Evolutionary conservation across 2,797 vertebrate species (phyloP).

Genomic region (Okamejei kenojei): DNA sequence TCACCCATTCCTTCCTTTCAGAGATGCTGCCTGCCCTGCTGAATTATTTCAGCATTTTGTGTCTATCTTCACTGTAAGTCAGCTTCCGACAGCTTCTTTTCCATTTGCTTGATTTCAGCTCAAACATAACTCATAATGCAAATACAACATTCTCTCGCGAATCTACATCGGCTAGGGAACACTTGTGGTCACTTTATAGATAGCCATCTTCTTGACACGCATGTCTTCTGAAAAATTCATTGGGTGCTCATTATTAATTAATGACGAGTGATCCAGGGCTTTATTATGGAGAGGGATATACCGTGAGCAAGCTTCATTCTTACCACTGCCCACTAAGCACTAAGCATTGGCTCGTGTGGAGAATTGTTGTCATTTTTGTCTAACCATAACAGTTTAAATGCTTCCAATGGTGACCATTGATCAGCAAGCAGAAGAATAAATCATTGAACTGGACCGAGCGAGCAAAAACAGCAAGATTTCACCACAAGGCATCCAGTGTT

Average conservation of each 20-base stretch:
- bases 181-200: not conserved
- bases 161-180: not conserved
- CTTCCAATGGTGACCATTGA: not conserved
- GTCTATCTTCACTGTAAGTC: no score
- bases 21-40: no score
- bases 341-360: not conserved
- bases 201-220: not conserved
- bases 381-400: not conserved
- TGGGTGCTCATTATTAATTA: slow-evolving; percentile 2
- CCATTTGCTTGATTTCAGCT: not conserved
- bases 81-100: not conserved
- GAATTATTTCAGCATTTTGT: no score
- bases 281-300: not conserved
- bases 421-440: not conserved
- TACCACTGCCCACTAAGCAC: not conserved
- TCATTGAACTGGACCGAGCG: slow-evolving; percentile 15
- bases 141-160: not conserved
- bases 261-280: not conserved
- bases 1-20: no score
- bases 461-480: slow-evolving; percentile 47
- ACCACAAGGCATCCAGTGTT: slow-evolving; percentile 47
- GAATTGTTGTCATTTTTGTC: not conserved
- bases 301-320: not conserved
- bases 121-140: not conserved
- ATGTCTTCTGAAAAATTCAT: not conserved